Evolutionary conservation across 2,888 invertebrate genomes (phyloP).

Genomic region (Scaptomyza caliginosa): DNA sequence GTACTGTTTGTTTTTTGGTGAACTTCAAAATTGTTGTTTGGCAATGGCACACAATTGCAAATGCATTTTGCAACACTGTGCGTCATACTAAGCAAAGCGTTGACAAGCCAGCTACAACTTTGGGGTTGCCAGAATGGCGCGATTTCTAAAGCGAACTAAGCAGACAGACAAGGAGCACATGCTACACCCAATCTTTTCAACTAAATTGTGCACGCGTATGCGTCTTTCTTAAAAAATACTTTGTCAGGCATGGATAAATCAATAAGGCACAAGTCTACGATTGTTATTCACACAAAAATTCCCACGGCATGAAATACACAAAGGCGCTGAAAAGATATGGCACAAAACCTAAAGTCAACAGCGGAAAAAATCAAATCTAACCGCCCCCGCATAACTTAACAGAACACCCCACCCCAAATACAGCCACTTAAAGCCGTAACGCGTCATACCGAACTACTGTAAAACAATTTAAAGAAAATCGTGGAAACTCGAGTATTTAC

Average conservation of each 20-base stretch:
- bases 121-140: conserved; percentile 5
- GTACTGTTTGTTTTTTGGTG: conserved; percentile 28
- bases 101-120: background rate
- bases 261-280: conserved; percentile 27
- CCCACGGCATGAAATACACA: conserved; percentile 26
- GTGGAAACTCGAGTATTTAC: background rate
- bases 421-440: conserved; percentile 2
- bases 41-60: conserved; percentile 43
- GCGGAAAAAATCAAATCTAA: conserved; percentile 8
- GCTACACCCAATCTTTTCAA: background rate
- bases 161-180: background rate
- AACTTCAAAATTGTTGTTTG: conserved; percentile 63
- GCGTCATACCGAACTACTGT: conserved; percentile 24
- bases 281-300: conserved; percentile 21
- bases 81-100: background rate
- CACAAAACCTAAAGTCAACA: conserved; percentile 30
- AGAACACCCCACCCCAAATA: background rate
- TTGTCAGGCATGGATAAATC: conserved; percentile 16
- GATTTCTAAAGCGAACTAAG: background rate
- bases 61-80: conserved; percentile 38
- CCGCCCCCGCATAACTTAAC: background rate
- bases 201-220: background rate
- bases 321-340: conserved; percentile 12
- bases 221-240: background rate
- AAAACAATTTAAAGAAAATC: background rate